phyloP scores from a whole-genome alignment of 1,140 invertebrate genomes.

The Drosophila pectinifera region DNA sequence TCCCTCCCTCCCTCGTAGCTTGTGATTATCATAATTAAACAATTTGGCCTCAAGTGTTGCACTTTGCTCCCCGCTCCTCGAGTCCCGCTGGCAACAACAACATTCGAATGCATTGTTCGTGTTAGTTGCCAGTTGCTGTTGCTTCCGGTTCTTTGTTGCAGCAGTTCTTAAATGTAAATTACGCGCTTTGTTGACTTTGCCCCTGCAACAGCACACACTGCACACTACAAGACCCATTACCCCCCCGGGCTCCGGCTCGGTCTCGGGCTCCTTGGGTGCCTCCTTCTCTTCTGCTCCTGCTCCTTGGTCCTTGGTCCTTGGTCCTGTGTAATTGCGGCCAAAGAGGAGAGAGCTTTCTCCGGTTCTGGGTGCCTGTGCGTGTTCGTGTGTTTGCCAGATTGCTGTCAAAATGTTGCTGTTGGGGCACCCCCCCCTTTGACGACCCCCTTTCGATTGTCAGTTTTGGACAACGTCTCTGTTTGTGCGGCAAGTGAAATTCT shows the following conservation, averaged over 20 bases:
- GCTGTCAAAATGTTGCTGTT: conserved; percentile 47
- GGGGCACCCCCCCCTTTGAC: neutral
- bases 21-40: conserved; percentile 80
- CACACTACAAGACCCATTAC: conserved; percentile 20
- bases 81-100: conserved; percentile 33
- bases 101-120: conserved; percentile 58
- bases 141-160: conserved; percentile 77
- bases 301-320: neutral
- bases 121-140: conserved; percentile 56
- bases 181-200: conserved; percentile 79
- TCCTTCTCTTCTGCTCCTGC: neutral
- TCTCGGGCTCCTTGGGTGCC: neutral
- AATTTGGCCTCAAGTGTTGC: conserved; percentile 77
- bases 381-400: conserved; percentile 39
- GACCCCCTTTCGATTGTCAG: conserved; percentile 32
- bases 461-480: conserved; percentile 64
- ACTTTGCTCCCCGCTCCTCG: conserved; percentile 48
- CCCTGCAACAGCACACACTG: conserved; percentile 34
- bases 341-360: conserved; percentile 11
- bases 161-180: conserved; percentile 80
- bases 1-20: conserved; percentile 7
- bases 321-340: conserved; percentile 46
- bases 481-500: conserved; percentile 52
- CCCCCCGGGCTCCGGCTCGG: neutral
- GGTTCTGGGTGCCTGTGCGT: neutral